These are phyloP conservation scores for Platalea minor DNA, from an alignment of 2,797 vertebrate genomes.

Conservation along the genomic window DNA sequence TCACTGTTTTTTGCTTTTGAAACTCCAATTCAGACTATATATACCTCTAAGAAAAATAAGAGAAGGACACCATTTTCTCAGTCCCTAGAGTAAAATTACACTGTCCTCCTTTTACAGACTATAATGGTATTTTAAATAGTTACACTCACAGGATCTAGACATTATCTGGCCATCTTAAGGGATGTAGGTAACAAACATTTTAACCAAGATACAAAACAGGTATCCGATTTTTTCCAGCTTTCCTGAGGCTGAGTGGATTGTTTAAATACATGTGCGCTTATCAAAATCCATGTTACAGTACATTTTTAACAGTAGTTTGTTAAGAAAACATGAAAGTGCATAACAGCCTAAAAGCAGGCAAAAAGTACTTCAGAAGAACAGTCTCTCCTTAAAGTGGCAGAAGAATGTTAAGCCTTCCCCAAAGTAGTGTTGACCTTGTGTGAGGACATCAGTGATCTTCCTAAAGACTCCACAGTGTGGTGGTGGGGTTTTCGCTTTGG, in stretches of 20 bases:
- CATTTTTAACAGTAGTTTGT: conserved; percentile 67
- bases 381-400: conserved; percentile 55
- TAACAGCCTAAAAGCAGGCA: conserved; percentile 69
- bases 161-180: conserved; percentile 12
- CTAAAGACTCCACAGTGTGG: conserved; percentile 15
- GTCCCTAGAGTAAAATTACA: background rate
- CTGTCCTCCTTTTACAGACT: conserved; percentile 1
- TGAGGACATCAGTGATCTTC: conserved; percentile 37
- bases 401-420: conserved; percentile 35
- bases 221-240: conserved; percentile 58
- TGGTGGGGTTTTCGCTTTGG: background rate
- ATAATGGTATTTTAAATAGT: background rate
- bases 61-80: conserved; percentile 5
- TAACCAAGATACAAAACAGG: conserved; percentile 59
- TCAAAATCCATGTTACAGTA: conserved; percentile 68
- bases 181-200: conserved; percentile 43
- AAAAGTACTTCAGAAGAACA: conserved; percentile 63
- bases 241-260: conserved; percentile 70
- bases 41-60: conserved; percentile 7
- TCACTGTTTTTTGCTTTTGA: conserved; percentile 13
- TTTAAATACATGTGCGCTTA: conserved; percentile 69
- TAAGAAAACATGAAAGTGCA: conserved; percentile 71
- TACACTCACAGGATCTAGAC: conserved; percentile 10
- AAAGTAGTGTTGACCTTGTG: conserved; percentile 2
- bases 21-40: conserved; percentile 6